These are phyloP conservation scores for Penaeus vannamei DNA, from an alignment of 1,140 invertebrate species.

Conservation along the genomic window DNA sequence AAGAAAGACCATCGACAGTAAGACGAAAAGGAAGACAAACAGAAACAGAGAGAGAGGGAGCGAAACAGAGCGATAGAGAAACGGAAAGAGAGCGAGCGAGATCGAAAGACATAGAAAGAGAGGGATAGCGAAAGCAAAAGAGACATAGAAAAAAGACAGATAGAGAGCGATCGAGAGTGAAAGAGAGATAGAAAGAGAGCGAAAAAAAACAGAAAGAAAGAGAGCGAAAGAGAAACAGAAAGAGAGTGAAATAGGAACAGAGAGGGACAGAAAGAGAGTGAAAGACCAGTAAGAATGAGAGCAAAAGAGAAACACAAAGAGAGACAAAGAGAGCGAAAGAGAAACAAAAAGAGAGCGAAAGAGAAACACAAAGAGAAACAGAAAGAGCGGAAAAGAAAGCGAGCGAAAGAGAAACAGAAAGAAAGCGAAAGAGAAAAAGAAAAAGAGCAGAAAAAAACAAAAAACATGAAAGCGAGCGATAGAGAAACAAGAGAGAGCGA, in stretches of 20 bases:
- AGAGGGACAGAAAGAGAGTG: not conserved
- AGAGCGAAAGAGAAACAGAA: too few species aligned
- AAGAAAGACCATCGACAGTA: not conserved
- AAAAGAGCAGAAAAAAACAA: too few species aligned
- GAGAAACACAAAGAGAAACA: slow-evolving; percentile 13
- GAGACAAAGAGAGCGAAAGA: not conserved
- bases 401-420: not conserved
- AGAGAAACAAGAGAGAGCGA: too few species aligned
- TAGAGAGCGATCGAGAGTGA: not conserved
- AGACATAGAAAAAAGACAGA: not conserved
- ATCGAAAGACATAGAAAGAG: not conserved
- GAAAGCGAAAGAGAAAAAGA: too few species aligned
- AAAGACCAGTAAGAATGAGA: not conserved
- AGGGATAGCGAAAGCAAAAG: not conserved
- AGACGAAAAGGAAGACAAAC: not conserved
- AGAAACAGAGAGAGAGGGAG: slow-evolving; percentile 13
- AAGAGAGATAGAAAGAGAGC: not conserved
- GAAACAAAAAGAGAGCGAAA: slow-evolving; percentile 1
- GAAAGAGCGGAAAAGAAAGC: not conserved
- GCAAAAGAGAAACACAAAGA: not conserved
- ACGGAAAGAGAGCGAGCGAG: not conserved
- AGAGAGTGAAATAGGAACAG: too few species aligned
- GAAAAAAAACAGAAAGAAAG: too few species aligned
- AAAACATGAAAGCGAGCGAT: too few species aligned
- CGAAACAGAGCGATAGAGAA: slow-evolving; percentile 6